Conservation (phyloP, 2,113 vertebrate species). For the Parus major region DNA sequence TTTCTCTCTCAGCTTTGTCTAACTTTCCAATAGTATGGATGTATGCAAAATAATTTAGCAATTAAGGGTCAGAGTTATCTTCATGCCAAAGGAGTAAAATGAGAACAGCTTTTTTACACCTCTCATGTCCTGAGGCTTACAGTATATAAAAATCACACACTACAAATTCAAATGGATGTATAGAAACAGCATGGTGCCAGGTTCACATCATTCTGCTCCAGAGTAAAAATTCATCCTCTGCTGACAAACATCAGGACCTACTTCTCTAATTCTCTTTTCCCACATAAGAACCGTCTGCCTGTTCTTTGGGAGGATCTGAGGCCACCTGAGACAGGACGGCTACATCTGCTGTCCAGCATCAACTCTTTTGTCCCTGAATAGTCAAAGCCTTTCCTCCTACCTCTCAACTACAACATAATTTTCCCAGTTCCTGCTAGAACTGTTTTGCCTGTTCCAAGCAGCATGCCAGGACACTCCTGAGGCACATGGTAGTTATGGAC, state of each 20-base stretch:
- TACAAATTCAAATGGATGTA: neutral
- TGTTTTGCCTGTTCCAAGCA: neutral
- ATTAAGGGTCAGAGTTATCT: neutral
- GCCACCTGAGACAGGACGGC: neutral
- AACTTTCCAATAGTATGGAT: neutral
- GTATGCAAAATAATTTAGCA: neutral
- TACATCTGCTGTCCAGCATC: neutral
- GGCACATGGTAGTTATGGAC: rapidly evolving
- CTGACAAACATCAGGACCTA: neutral
- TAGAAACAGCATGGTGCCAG: neutral
- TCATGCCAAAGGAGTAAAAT: neutral
- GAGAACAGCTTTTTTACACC: neutral
- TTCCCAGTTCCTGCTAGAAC: neutral
- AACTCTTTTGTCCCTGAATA: neutral
- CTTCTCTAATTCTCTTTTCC: neutral
- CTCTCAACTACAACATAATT: neutral
- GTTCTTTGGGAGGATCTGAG: neutral
- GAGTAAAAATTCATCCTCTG: neutral
- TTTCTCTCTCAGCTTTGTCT: neutral
- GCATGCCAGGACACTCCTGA: neutral
- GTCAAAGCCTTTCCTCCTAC: neutral
- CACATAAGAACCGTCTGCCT: neutral
- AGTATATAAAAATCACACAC: neutral
- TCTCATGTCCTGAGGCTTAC: neutral
- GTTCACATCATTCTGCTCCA: neutral